Evolutionary conservation across 1,140 invertebrate genomes (phyloP).

Genomic region (Drosophila aff.): DNA sequence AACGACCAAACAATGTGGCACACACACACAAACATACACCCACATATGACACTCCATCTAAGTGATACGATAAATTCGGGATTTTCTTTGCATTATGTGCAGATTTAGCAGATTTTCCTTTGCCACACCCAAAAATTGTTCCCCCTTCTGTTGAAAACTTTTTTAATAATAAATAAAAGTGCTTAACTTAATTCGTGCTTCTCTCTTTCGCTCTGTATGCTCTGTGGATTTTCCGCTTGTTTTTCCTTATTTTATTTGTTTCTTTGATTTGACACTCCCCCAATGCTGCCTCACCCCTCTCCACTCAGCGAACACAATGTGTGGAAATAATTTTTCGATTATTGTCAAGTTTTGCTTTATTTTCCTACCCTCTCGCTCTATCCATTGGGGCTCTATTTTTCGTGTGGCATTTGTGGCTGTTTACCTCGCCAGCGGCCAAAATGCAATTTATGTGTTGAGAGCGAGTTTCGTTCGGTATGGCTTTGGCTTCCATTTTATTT

Average conservation of each 20-base stretch:
- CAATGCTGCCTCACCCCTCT: not conserved
- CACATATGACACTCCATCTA: slow-evolving; percentile 67
- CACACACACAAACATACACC: slow-evolving; percentile 1
- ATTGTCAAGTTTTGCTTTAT: slow-evolving; percentile 79
- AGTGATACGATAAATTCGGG: slow-evolving; percentile 81
- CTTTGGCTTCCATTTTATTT: slow-evolving; percentile 26
- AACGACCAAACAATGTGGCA: slow-evolving; percentile 9
- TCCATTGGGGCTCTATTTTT: slow-evolving; percentile 38
- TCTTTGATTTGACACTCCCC: slow-evolving; percentile 70
- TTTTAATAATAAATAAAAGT: slow-evolving; percentile 83
- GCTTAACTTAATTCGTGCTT: slow-evolving; percentile 78
- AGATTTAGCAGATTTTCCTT: slow-evolving; percentile 66
- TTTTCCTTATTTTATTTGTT: slow-evolving; percentile 73
- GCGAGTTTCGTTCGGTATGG: slow-evolving; percentile 21
- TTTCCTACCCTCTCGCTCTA: slow-evolving; percentile 23
- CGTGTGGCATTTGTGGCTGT: slow-evolving; percentile 76
- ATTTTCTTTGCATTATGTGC: slow-evolving; percentile 81
- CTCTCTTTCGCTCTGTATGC: slow-evolving; percentile 24
- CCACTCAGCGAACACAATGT: slow-evolving; percentile 28
- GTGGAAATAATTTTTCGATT: slow-evolving; percentile 81
- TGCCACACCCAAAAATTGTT: slow-evolving; percentile 34
- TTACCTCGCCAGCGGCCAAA: slow-evolving; percentile 78
- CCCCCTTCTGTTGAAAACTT: slow-evolving; percentile 58
- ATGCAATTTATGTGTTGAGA: slow-evolving; percentile 79
- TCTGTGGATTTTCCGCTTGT: slow-evolving; percentile 35